Percentiles rank a stretch among this genome's conserved stretches.
Evolutionary conservation across 1,140 invertebrate genomes (phyloP).

Genomic region (Bombus balteatus): DNA sequence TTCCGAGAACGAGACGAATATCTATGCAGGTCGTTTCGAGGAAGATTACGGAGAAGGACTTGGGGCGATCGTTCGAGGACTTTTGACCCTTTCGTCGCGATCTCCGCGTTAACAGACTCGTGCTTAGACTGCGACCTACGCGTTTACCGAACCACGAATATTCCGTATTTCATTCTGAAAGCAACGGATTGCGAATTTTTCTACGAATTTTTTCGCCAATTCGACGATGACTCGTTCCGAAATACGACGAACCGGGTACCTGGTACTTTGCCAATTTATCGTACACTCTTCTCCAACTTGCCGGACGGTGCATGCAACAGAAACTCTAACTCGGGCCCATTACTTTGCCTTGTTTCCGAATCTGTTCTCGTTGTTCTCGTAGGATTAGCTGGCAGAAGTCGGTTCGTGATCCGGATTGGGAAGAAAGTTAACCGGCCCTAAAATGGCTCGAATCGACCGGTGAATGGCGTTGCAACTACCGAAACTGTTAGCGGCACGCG

Average conservation of each 20-base stretch:
- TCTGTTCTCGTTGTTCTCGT: neutral
- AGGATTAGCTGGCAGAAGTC: neutral
- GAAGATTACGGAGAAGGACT: too few relatives aligned
- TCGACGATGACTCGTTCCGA: neutral
- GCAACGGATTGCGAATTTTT: too few relatives aligned
- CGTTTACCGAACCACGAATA: too few relatives aligned
- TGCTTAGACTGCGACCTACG: fast-evolving
- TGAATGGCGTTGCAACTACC: constrained; percentile 73
- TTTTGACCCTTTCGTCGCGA: too few relatives aligned
- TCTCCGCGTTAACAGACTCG: too few relatives aligned
- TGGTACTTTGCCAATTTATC: neutral
- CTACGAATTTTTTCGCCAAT: too few relatives aligned
- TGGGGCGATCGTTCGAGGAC: too few relatives aligned
- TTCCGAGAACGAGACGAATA: neutral
- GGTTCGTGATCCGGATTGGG: constrained; percentile 49
- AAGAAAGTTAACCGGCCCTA: constrained; percentile 43
- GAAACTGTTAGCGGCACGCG: constrained; percentile 69
- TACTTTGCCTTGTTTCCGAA: neutral
- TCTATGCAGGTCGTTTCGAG: neutral
- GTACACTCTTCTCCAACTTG: neutral
- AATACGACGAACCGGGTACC: neutral
- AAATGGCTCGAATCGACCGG: constrained; percentile 45
- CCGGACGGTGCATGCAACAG: neutral
- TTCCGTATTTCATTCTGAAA: fast-evolving
- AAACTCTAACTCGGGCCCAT: neutral